phyloP scores from a whole-genome alignment of 2,797 vertebrate genomes.

The Hozukius guyotensis region DNA sequence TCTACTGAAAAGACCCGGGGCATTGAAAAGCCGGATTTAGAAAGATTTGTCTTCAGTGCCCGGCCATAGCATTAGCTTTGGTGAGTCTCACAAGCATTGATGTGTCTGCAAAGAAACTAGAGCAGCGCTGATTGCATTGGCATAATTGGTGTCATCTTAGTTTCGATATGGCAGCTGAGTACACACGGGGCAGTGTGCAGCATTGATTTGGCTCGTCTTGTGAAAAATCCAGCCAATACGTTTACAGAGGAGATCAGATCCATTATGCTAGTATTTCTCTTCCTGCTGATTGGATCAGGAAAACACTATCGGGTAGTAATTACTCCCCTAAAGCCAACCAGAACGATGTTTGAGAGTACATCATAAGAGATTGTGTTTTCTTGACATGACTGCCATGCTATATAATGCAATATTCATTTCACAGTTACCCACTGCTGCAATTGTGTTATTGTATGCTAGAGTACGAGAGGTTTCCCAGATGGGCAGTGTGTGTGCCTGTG shows the following conservation, averaged over 20 bases:
- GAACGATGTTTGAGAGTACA: slow-evolving; percentile 21
- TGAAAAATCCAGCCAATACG: slow-evolving; percentile 42
- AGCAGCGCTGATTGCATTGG: slow-evolving; percentile 30
- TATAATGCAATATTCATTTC: slow-evolving; percentile 49
- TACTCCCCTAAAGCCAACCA: slow-evolving; percentile 28
- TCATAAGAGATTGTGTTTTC: slow-evolving; percentile 54
- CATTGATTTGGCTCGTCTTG: slow-evolving; percentile 47
- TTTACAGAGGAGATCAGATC: slow-evolving; percentile 46
- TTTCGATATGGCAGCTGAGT: slow-evolving; percentile 44
- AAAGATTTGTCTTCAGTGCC: slow-evolving; percentile 20
- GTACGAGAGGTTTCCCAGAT: slow-evolving; percentile 3
- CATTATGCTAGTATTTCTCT: slow-evolving; percentile 48
- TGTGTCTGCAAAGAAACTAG: slow-evolving; percentile 29
- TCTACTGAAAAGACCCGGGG: slow-evolving; percentile 23
- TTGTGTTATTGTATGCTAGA: slow-evolving; percentile 3
- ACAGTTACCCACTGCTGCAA: slow-evolving; percentile 1
- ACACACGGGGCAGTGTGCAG: slow-evolving; percentile 12
- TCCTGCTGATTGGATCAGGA: slow-evolving; percentile 37
- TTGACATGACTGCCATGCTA: slow-evolving; percentile 12
- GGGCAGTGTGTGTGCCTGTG: not conserved
- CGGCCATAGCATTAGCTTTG: slow-evolving; percentile 19
- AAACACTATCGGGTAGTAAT: slow-evolving; percentile 51
- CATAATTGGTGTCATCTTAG: slow-evolving; percentile 62
- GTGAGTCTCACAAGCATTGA: slow-evolving; percentile 23
- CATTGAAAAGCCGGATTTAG: slow-evolving; percentile 51